phyloP scores from a whole-genome alignment of 2,113 vertebrate species.

The Charadrius vociferus region DNA sequence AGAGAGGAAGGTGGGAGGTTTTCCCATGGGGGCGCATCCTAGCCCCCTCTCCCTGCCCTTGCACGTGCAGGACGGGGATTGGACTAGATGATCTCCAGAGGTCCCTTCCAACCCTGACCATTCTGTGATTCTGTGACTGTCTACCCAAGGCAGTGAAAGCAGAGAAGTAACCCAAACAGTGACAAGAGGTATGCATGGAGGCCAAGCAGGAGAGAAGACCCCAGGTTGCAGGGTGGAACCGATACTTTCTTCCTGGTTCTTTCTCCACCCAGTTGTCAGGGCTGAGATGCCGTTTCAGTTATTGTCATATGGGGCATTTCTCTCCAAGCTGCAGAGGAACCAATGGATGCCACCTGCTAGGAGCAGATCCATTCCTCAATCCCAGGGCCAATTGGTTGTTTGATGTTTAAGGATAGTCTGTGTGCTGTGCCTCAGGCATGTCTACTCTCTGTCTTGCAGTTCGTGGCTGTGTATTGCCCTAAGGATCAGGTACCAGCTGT shows the following conservation, averaged over 20 bases:
- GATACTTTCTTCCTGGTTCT: neutral
- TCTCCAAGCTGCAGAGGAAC: neutral
- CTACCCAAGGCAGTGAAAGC: neutral
- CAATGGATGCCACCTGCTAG: neutral
- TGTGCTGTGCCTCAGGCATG: neutral
- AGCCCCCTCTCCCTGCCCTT: neutral
- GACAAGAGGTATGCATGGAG: neutral
- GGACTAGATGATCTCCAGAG: too few species aligned
- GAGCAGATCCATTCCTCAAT: neutral
- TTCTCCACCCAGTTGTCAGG: neutral
- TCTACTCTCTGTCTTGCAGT: neutral
- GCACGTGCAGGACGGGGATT: too few species aligned
- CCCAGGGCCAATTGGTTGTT: neutral
- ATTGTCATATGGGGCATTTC: fast-evolving
- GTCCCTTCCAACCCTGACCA: too few species aligned
- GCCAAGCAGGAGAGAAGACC: neutral
- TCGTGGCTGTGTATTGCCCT: neutral
- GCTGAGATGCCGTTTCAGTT: neutral
- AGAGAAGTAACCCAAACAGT: neutral
- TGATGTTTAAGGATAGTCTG: neutral
- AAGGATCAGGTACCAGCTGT: neutral
- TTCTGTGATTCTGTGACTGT: too few species aligned
- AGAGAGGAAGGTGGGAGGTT: neutral
- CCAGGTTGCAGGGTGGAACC: neutral
- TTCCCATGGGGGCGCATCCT: neutral